phyloP scores from a whole-genome alignment of 1,140 invertebrate species.

The Monochamus saltuarius region DNA sequence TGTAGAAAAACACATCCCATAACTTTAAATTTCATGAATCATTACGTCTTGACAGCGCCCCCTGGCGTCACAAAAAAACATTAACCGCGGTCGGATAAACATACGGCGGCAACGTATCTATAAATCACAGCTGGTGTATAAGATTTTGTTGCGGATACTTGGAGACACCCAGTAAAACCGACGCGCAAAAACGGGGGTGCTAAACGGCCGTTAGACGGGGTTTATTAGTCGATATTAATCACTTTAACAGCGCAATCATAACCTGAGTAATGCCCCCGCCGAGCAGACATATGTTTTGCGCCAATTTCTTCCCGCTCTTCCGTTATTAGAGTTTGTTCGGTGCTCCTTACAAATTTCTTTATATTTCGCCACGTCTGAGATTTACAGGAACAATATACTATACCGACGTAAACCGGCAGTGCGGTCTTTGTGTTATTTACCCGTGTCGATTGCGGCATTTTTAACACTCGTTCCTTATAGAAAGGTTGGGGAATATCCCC shows the following conservation, averaged over 20 bases:
- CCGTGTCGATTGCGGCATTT: neutral
- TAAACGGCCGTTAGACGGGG: slow-evolving; percentile 2
- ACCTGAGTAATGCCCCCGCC: slow-evolving; percentile 3
- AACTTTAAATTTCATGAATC: no score
- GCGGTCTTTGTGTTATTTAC: neutral
- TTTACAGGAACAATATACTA: neutral
- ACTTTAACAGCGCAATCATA: slow-evolving; percentile 6
- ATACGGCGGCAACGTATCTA: no score
- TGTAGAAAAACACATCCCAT: no score
- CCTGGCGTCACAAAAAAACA: no score
- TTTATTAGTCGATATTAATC: slow-evolving; percentile 9
- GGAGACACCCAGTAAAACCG: no score
- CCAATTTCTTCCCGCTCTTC: slow-evolving; percentile 1
- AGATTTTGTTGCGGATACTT: no score
- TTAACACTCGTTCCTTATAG: no score
- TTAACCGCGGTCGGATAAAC: no score
- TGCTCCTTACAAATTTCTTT: slow-evolving; percentile 3
- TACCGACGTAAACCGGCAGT: no score
- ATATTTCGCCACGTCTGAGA: neutral
- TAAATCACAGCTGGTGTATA: no score
- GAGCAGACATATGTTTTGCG: slow-evolving; percentile 4
- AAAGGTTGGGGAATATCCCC: no score
- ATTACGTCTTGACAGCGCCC: no score
- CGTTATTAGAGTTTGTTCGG: neutral
- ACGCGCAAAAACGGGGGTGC: neutral